Evolutionary conservation across 2,888 invertebrate genomes (phyloP), one percentile per base, ranked within the genome.

Genomic region (Nomada lathburiana): DNA sequence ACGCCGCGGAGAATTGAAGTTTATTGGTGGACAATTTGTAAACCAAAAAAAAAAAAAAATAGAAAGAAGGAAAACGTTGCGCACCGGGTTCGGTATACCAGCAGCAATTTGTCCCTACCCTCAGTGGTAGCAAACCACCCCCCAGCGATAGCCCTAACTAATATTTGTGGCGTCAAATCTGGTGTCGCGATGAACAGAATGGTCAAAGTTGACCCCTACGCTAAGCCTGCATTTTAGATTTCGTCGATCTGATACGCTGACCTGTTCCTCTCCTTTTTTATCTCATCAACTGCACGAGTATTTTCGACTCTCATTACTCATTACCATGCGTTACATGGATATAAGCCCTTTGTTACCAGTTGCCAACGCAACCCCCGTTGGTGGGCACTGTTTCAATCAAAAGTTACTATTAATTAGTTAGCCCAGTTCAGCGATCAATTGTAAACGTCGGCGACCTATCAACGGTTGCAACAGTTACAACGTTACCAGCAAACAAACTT

Each of bases 61-160:
- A 1, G 36, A 7, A 36, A 68, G 76, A 70, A 84, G 64, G 83
- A 63, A 80, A 68, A 68, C 80, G 77, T 69, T 57, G 65, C 75
- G 67, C 60, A 86, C 52, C 74, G 80, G 60, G 73, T 52, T 44
- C 65, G 75, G 78, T 73, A 70, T 57, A 70, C 67, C 82, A 80
- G 71, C 70, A 47, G 62, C 70, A 67, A 76, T 78, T 82, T 86
- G 77, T 60, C 52, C 55, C 65, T 44, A 23, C 42, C 68, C 62
- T 42, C 70, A 67, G 62, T 75, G 80, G 70, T 80, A 82, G 78
- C 82, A 80, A 60, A 84, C 86, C 86, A 89, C 85, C n/a, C n/a
- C n/a, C n/a, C n/a, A n/a, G n/a, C 89, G 81, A 70, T 59, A 72
- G 83, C 76, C 82, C 81, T 88, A 82, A 80, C 87, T 75, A 76